Evolutionary conservation across 2,113 vertebrate genomes (phyloP), one percentile per base, ranked within the genome.

Genomic region (Indri indri): DNA sequence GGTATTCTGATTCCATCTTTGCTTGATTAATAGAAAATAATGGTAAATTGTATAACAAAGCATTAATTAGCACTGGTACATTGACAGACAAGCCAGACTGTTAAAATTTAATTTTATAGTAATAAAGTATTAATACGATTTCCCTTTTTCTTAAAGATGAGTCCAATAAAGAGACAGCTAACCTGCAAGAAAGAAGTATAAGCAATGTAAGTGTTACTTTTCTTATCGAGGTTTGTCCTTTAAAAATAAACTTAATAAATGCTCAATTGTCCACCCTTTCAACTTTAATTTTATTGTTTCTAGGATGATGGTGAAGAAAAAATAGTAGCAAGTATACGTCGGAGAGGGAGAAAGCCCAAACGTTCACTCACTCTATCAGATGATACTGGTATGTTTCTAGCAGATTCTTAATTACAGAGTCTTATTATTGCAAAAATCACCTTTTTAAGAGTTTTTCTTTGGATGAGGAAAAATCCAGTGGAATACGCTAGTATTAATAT

Each of bases 331-430:
- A 83, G 95, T 42, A 71, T 97, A 65, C 98, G 98, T 47, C 98
- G 98, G 79, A 98, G 99, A 92, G 99, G 99, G 95, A 98, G 99
- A 68, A 99, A 99, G 80, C 98, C 98, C 61, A 98, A 92, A 81
- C 98, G 98, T 2, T 96, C 98, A 2, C 73, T 96, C 80, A 61
- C 34, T 52, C 95, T 98, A 0, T 97, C 97, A 25, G 99, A 99
- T 10, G 99, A 99, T 54, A 96, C 98, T 30, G 99, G 99, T 99
- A 99, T 83, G 89, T 40, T 32, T 52, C 42, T 32, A n/a, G 45
- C 23, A 30, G 5, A 5, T 68, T 83, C 40, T 63, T 74, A 74
- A 37, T n/a, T 23, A 4, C 20, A 42, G 54, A 54, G 22, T 61
- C 47, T 81, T 34, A 27, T 1, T 81, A 12, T 86, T 82, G 92